Evolutionary conservation across 2,113 vertebrate species (phyloP).

Genomic region (Brachyhypopomus occidentalis): DNA sequence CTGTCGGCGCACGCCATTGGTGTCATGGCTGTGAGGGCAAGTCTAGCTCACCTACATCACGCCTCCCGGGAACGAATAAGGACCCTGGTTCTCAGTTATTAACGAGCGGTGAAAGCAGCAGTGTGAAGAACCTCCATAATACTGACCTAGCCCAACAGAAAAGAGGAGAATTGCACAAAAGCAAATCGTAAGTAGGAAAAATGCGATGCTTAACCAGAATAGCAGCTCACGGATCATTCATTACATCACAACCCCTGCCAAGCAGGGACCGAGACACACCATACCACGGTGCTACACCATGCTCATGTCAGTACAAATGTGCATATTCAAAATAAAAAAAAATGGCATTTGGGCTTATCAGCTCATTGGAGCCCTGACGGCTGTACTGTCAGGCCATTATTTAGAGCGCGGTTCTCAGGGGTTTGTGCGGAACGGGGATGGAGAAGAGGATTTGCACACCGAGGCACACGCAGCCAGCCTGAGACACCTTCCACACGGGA

Average conservation of each 20-base stretch:
- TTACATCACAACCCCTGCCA: neutral
- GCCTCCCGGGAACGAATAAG: neutral
- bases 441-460: constrained; percentile 4
- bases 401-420: neutral
- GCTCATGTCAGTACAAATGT: constrained; percentile 6
- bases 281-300: neutral
- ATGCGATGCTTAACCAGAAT: neutral
- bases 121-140: neutral
- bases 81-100: neutral
- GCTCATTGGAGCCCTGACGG: constrained; percentile 11
- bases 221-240: neutral
- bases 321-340: constrained; percentile 8
- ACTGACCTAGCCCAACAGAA: neutral
- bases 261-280: neutral
- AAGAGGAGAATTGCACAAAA: neutral
- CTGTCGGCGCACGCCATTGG: too few species aligned
- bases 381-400: constrained; percentile 39
- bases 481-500: neutral
- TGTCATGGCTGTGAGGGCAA: too few species aligned
- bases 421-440: constrained; percentile 10
- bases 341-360: constrained; percentile 33
- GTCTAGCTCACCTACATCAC: neutral
- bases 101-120: neutral
- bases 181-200: neutral
- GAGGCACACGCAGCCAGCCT: neutral